A percentile compares a stretch with the other conserved stretches of the same genome.
Conservation (phyloP, 2,888 invertebrate genomes). For the Catonia carolina region DNA sequence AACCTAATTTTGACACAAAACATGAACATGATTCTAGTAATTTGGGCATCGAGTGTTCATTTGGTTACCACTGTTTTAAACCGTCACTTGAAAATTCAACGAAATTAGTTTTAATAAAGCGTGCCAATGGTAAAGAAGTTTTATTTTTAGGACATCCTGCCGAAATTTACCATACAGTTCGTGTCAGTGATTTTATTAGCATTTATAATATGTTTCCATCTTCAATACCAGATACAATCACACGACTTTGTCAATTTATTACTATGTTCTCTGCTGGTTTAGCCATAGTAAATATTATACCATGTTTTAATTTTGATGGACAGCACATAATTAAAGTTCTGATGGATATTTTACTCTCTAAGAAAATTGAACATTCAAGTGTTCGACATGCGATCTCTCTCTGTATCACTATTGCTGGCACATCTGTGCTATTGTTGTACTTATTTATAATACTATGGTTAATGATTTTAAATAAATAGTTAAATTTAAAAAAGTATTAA, state of each 20-base stretch:
- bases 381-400: slow-evolving; percentile 58
- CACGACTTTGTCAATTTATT: slow-evolving; percentile 71
- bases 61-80: slow-evolving; percentile 36
- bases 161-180: slow-evolving; percentile 64
- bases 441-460: slow-evolving; percentile 46
- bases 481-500: too few relatives aligned
- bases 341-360: slow-evolving; percentile 52
- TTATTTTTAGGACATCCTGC: slow-evolving; percentile 74
- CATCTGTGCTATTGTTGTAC: slow-evolving; percentile 59
- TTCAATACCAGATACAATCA: slow-evolving; percentile 60
- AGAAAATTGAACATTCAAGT: slow-evolving; percentile 47
- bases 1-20: slow-evolving; percentile 14
- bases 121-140: slow-evolving; percentile 48
- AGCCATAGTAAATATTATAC: slow-evolving; percentile 83
- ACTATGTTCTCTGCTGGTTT: slow-evolving; percentile 84
- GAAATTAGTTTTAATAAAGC: slow-evolving; percentile 50
- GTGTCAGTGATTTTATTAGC: slow-evolving; percentile 72
- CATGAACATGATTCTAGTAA: background rate
- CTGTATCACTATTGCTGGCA: slow-evolving; percentile 65
- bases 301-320: slow-evolving; percentile 90
- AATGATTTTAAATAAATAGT: too few relatives aligned
- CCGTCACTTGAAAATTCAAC: slow-evolving; percentile 54
- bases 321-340: slow-evolving; percentile 75
- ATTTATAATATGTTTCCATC: slow-evolving; percentile 54
- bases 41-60: slow-evolving; percentile 35